Evolutionary conservation across 2,888 invertebrate species (phyloP).

Genomic region (Eustalomyia histrio): DNA sequence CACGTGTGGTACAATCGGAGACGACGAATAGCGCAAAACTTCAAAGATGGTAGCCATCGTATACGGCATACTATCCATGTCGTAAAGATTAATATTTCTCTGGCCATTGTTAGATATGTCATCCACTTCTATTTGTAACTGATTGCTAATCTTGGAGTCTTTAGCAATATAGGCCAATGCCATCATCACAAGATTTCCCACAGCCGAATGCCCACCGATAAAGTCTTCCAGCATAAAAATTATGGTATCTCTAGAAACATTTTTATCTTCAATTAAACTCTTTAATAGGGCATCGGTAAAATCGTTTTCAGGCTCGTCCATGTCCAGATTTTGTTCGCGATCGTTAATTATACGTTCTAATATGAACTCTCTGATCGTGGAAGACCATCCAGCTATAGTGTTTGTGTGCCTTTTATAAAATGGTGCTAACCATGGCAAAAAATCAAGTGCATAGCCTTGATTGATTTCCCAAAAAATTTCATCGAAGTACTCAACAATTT

Average conservation of each 20-base stretch:
- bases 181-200: slow-evolving; percentile 91
- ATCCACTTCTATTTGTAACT: slow-evolving; percentile 86
- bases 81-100: slow-evolving; percentile 83
- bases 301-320: slow-evolving; percentile 84
- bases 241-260: slow-evolving; percentile 87
- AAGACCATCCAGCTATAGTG: slow-evolving; percentile 85
- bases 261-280: slow-evolving; percentile 83
- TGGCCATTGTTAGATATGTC: slow-evolving; percentile 80
- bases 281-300: slow-evolving; percentile 89
- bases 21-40: slow-evolving; percentile 88
- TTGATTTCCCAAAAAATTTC: slow-evolving; percentile 96
- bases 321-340: slow-evolving; percentile 79
- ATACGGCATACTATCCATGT: slow-evolving; percentile 86
- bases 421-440: slow-evolving; percentile 89
- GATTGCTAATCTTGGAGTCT: slow-evolving; percentile 83
- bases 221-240: slow-evolving; percentile 92
- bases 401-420: slow-evolving; percentile 86
- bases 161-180: slow-evolving; percentile 85
- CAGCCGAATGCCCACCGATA: slow-evolving; percentile 92
- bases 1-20: slow-evolving; percentile 94
- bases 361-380: slow-evolving; percentile 87
- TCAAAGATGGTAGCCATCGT: slow-evolving; percentile 91
- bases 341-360: slow-evolving; percentile 85
- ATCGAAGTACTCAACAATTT: slow-evolving; percentile 87
- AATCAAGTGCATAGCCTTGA: slow-evolving; percentile 92